Conservation (phyloP, 1,140 invertebrate genomes). For the Orchesella cincta region DNA sequence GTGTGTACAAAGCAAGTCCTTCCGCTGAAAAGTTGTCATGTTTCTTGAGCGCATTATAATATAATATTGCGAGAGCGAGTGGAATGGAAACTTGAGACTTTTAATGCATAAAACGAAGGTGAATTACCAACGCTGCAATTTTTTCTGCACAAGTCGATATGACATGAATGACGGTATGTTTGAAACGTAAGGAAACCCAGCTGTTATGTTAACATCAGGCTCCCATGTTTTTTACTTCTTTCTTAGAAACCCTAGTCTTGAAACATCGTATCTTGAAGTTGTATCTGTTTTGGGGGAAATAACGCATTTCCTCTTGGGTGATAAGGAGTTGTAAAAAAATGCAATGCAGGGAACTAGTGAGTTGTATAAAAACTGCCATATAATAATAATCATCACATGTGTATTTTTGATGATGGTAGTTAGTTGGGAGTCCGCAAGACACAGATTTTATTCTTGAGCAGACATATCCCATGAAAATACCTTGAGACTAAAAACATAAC, state of each 20-base stretch:
- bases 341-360: background rate
- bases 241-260: background rate
- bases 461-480: background rate
- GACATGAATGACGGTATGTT: too few species aligned
- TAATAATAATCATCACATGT: background rate
- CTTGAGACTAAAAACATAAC: too few species aligned
- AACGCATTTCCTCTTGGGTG: background rate
- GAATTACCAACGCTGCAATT: too few species aligned
- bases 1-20: background rate
- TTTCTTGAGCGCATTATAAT: too few species aligned
- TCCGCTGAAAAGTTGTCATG: background rate
- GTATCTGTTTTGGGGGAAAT: constrained; percentile 13
- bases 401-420: background rate
- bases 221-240: background rate
- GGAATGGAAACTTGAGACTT: too few species aligned
- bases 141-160: too few species aligned
- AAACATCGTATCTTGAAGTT: background rate
- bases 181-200: background rate
- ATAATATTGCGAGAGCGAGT: too few species aligned
- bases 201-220: background rate
- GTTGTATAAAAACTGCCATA: background rate
- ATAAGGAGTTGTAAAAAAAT: background rate
- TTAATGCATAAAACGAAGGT: too few species aligned
- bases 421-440: background rate
- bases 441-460: background rate